Percentiles rank a stretch among this genome's conserved stretches.
Conservation (phyloP, 53 echinoderm and acorn worm species). For the Hippasteria phrygiana region DNA sequence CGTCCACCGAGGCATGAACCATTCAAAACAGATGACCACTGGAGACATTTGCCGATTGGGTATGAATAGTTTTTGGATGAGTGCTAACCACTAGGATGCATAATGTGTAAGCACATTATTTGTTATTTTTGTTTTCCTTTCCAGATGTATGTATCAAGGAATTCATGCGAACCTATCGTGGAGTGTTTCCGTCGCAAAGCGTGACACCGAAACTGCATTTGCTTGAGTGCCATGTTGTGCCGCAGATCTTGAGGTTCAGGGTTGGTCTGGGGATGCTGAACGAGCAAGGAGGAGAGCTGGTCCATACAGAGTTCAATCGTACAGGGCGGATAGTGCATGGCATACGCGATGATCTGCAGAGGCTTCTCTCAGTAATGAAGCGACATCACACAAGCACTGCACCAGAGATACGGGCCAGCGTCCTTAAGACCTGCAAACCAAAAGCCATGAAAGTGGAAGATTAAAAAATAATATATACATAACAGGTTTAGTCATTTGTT, state of each 20-base stretch:
- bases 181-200: conserved; percentile 1
- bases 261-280: conserved; percentile 38
- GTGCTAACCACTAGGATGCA: neutral
- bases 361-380: neutral
- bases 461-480: too few relatives aligned
- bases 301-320: conserved; percentile 47
- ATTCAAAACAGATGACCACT: neutral
- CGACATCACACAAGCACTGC: neutral
- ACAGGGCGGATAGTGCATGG: conserved; percentile 18
- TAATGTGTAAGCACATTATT: neutral
- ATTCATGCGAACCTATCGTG: conserved; percentile 19
- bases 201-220: conserved; percentile 58
- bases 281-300: conserved; percentile 54
- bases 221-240: conserved; percentile 33
- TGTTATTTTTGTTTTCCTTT: neutral
- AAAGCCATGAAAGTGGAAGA: too few relatives aligned
- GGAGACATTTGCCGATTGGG: conserved; percentile 17
- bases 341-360: neutral
- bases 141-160: conserved; percentile 16
- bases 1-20: conserved; percentile 42
- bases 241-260: neutral
- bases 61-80: neutral
- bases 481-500: too few relatives aligned
- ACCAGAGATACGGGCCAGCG: neutral
- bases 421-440: too few relatives aligned